Conservation (phyloP, 2,797 vertebrate genomes). For the Delichon dasypus region DNA sequence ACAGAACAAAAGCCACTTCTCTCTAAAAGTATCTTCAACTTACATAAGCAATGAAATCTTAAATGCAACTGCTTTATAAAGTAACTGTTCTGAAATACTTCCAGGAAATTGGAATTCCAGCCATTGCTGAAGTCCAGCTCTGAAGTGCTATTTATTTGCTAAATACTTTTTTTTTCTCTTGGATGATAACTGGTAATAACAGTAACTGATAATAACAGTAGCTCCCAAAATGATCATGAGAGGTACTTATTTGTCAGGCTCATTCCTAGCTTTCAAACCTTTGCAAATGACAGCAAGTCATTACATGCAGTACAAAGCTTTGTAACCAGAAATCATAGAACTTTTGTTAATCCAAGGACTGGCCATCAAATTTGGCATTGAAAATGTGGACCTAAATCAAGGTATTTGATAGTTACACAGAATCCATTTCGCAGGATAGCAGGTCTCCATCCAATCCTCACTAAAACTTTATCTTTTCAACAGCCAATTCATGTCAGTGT, state of each 20-base stretch:
- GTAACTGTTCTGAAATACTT: background rate
- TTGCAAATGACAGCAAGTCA: background rate
- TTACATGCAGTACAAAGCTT: background rate
- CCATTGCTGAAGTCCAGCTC: background rate
- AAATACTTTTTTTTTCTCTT: background rate
- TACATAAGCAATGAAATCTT: background rate
- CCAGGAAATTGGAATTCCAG: background rate
- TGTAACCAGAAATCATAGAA: background rate
- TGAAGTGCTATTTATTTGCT: background rate
- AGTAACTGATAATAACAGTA: background rate
- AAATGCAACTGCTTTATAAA: background rate
- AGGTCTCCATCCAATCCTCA: slow-evolving; percentile 72
- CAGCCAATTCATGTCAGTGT: slow-evolving; percentile 71
- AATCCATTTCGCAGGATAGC: slow-evolving; percentile 84
- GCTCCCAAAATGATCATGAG: background rate
- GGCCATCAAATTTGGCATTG: background rate
- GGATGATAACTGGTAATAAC: background rate
- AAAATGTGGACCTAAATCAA: background rate
- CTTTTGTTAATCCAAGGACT: background rate
- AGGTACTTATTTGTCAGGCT: background rate
- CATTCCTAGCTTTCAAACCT: background rate
- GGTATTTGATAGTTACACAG: slow-evolving; percentile 48
- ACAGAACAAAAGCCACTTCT: background rate
- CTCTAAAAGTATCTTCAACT: background rate
- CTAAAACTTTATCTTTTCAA: slow-evolving; percentile 74